phyloP scores from a whole-genome alignment of 2,888 invertebrate species.

The Thysanoteuthis rhombus region DNA sequence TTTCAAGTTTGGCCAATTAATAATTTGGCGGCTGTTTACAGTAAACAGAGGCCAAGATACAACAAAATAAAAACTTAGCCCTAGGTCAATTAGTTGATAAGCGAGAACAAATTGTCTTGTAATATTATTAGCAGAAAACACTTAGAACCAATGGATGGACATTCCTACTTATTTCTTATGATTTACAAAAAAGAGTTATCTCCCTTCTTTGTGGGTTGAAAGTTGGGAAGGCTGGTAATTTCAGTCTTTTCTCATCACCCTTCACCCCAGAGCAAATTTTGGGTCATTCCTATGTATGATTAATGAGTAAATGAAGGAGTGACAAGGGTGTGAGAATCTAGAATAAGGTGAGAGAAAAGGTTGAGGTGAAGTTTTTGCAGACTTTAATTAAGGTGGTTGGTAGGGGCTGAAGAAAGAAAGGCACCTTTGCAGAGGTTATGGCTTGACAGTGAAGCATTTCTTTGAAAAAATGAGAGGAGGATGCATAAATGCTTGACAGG shows the following conservation, averaged over 20 bases:
- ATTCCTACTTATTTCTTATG: not conserved
- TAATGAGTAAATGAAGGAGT: constrained; percentile 12
- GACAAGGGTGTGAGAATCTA: not conserved
- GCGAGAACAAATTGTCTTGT: not conserved
- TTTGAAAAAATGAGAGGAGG: not conserved
- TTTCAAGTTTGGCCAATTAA: not conserved
- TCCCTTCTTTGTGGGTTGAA: not conserved
- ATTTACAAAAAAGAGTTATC: not conserved
- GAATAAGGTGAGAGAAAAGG: not conserved
- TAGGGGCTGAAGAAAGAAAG: not conserved
- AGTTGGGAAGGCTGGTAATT: not conserved
- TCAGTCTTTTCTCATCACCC: not conserved
- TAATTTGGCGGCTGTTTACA: not conserved
- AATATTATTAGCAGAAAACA: constrained; percentile 12
- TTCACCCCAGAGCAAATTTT: not conserved
- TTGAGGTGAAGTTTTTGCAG: constrained; percentile 1
- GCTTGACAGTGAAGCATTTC: not conserved
- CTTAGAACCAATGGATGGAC: not conserved
- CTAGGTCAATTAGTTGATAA: not conserved
- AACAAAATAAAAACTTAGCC: not conserved
- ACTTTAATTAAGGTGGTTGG: not conserved
- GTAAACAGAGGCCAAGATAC: not conserved
- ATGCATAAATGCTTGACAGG: not conserved
- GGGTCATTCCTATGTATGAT: not conserved
- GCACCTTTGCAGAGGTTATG: not conserved